Evolutionary conservation across 2,113 vertebrate genomes (phyloP), one percentile per base, ranked within the genome.

Genomic region (Microcebus ravelobensis): DNA sequence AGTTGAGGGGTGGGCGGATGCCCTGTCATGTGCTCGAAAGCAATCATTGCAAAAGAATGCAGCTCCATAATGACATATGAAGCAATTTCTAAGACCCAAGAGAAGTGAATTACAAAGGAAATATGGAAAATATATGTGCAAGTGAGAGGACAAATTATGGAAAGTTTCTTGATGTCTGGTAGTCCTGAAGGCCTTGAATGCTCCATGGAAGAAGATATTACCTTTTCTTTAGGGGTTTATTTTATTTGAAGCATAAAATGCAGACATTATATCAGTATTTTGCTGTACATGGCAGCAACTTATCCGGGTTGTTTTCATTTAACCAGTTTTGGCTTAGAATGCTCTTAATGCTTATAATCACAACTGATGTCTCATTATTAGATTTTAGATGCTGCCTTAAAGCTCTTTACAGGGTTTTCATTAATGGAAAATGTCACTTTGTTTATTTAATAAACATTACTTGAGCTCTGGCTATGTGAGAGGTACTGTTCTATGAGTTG

Each of bases 361-460:
- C 39, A 90, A 82, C 25, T 61, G 34, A 65, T 90, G 25, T 86
- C 10, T 34, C 52, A 61, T 71, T 94, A 48, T 63, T 82, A 52
- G 8, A 31, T 90, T n/a, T 85, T 81, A 31, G 31, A 55, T 90
- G 68, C 70, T 89, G 39, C 50, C 55, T 84, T 45, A 55, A 55
- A 93, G 48, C 12, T 93, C 59, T 74, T 83, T 76, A 92, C 23
- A 93, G 27, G 4, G 31, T 42, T 88, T 95, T 94, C 23, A 70
- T 82, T 77, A 67, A 13, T 87, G 90, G 39, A 57, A 48, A 90
- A 86, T 18, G 23, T 34, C 9, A 82, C 65, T 48, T 45, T 34
- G 14, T 85, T 84, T 50, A 50, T 89, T 95, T 63, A 90, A 83
- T 92, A 84, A 96, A 77, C 52, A 55, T 85, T 93, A 91, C 12